These are phyloP conservation scores for Hephaestus fuliginosus DNA, from an alignment of 2,797 vertebrate genomes.

Conservation along the genomic window DNA sequence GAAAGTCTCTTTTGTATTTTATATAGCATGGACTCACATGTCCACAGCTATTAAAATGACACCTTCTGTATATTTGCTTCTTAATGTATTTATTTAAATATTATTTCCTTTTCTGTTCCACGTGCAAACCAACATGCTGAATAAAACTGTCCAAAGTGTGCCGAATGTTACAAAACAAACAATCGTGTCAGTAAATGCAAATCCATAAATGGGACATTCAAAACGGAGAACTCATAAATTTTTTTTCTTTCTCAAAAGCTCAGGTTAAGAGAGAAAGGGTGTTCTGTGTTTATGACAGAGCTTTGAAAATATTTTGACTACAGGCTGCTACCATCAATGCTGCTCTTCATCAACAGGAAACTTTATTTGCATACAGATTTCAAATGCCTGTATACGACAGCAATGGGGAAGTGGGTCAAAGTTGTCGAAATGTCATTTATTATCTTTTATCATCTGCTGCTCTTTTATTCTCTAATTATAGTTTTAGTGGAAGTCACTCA, in stretches of 20 bases:
- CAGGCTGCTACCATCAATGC: conserved; percentile 8
- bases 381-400: conserved; percentile 31
- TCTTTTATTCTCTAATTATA: conserved; percentile 20
- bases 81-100: conserved; percentile 56
- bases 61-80: conserved; percentile 25
- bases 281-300: not conserved
- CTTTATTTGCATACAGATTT: conserved; percentile 66
- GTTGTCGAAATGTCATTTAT: conserved; percentile 46
- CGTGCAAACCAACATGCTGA: not conserved
- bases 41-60: not conserved
- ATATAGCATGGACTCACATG: not conserved
- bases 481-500: not conserved
- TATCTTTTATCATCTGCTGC: conserved; percentile 25
- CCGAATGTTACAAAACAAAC: not conserved
- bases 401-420: conserved; percentile 42
- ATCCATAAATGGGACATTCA: conserved; percentile 5
- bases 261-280: not conserved
- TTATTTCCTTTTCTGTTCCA: not conserved
- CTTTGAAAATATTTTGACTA: conserved; percentile 17
- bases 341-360: conserved; percentile 43
- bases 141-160: not conserved
- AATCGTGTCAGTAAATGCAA: conserved; percentile 13
- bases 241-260: conserved; percentile 1
- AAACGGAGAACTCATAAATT: not conserved
- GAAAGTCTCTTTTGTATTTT: not conserved